Percentiles rank a stretch among this genome's conserved stretches.
phyloP scores from a whole-genome alignment of 2,113 vertebrate species.

The Oenanthe melanoleuca region DNA sequence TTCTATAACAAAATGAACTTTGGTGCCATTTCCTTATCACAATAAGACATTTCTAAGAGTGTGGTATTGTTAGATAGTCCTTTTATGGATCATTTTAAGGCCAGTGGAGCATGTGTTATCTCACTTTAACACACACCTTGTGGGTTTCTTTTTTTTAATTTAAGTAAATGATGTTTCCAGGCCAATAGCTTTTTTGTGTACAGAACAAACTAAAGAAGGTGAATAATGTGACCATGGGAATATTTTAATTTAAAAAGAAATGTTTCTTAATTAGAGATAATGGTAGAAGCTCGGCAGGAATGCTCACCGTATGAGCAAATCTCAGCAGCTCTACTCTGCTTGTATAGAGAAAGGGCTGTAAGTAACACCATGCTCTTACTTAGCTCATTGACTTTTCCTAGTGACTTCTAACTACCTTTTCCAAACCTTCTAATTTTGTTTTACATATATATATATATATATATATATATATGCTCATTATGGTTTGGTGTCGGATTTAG shows the following conservation, averaged over 20 bases:
- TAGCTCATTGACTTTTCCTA: background rate
- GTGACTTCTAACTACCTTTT: background rate
- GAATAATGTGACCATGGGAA: conserved; percentile 18
- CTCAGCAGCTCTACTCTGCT: background rate
- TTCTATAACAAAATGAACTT: conserved; percentile 34
- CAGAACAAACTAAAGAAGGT: background rate
- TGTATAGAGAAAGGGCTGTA: background rate
- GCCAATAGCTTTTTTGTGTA: conserved; percentile 50
- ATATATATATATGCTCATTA: background rate
- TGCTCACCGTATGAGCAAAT: background rate
- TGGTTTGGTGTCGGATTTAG: background rate
- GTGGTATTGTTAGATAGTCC: background rate
- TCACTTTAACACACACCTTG: conserved; percentile 41
- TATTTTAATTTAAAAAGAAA: conserved; percentile 49
- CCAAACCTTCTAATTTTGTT: background rate
- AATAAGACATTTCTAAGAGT: background rate
- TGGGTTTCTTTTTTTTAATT: background rate
- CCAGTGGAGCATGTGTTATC: conserved; percentile 13
- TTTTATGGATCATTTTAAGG: conserved; percentile 44
- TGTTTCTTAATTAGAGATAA: conserved; percentile 43
- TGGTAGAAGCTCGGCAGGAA: background rate
- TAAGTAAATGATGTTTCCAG: conserved; percentile 43
- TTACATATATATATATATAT: background rate
- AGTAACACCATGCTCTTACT: background rate
- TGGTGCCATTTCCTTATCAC: conserved; percentile 24